Evolutionary conservation across 2,888 invertebrate species (phyloP), one percentile per base, ranked within the genome.

Genomic region (Piscicola geometra): DNA sequence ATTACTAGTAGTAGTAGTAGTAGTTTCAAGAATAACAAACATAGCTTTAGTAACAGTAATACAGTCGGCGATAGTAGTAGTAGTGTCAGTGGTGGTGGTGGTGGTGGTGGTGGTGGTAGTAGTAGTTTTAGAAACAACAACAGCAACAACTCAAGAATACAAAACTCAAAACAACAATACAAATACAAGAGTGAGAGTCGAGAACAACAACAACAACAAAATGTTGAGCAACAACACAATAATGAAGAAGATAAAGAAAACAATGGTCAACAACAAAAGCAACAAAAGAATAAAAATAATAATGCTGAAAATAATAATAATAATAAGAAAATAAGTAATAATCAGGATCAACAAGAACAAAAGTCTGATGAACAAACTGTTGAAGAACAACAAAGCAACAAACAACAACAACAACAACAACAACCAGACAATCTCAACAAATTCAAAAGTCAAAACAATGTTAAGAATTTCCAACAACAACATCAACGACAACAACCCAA

Each of bases 231-330:
- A 56, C 60, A 56, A 56, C n/a, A 25, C 5, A 21, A 5, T 5
- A 56, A 25, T 25, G 60, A 56, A 21, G 60, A 56, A 56, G 60
- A 56, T n/a, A 56, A 56, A 56, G 60, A 56, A 25, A 56, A 56
- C 25, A 25, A 56, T 21, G n/a, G n/a, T 25, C 21, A 56, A 3
- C 60, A 56, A 56, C n/a, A 56, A 56, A 5, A 56, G n/a, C 5
- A 56, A 56, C 60, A 56, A 56, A 9, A 56, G n/a, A 18, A 5
- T 3, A 56, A 5, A 21, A 56, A 41, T 41, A 15, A 41, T 56
- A 56, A 25, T 25, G 60, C 9, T 5, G 60, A 56, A 15, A 25
- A 56, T n/a, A 56, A 56, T 5, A 25, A 56, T 5, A 56, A 56
- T 21, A 25, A 56, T 15, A 56, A 5, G n/a, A 56, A 56, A 21